Percentiles rank a stretch among this genome's conserved stretches.
phyloP scores from a whole-genome alignment of 2,888 invertebrate genomes.

The Diogma glabrata region DNA sequence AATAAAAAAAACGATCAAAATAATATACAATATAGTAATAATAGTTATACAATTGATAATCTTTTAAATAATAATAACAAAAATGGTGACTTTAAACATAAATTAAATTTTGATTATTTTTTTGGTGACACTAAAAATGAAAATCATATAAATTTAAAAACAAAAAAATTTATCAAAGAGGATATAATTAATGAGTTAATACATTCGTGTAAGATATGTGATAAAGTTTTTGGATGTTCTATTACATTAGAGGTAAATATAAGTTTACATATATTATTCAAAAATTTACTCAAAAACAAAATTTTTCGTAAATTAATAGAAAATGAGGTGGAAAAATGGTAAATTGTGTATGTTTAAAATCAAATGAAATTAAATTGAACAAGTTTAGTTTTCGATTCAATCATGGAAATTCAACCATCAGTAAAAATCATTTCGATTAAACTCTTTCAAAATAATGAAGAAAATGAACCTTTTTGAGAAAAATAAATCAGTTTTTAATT shows the following conservation, averaged over 20 bases:
- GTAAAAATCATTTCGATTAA: too few species aligned
- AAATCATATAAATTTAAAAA: slow-evolving; percentile 6
- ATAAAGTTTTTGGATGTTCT: slow-evolving; percentile 36
- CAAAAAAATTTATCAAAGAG: neutral
- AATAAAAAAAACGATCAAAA: neutral
- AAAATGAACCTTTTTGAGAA: too few species aligned
- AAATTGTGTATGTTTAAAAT: too few species aligned
- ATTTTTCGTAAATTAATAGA: too few species aligned
- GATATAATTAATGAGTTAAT: neutral
- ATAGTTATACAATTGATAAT: slow-evolving; percentile 2
- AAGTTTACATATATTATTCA: too few species aligned
- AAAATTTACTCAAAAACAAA: too few species aligned
- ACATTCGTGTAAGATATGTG: slow-evolving; percentile 30
- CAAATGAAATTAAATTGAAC: too few species aligned
- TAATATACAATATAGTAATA: neutral
- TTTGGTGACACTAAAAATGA: neutral
- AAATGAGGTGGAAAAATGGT: too few species aligned
- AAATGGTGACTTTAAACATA: neutral
- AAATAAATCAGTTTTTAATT: too few species aligned
- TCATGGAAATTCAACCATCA: too few species aligned
- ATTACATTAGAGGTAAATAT: slow-evolving; percentile 32
- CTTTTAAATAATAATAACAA: neutral
- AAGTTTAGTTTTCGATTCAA: too few species aligned
- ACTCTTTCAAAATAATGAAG: too few species aligned
- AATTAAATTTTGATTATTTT: neutral